These are phyloP conservation scores for Chondrosia reniformis DNA, from an alignment of 37 sponge, comb jelly and placozoan species.

Conservation along the genomic window DNA sequence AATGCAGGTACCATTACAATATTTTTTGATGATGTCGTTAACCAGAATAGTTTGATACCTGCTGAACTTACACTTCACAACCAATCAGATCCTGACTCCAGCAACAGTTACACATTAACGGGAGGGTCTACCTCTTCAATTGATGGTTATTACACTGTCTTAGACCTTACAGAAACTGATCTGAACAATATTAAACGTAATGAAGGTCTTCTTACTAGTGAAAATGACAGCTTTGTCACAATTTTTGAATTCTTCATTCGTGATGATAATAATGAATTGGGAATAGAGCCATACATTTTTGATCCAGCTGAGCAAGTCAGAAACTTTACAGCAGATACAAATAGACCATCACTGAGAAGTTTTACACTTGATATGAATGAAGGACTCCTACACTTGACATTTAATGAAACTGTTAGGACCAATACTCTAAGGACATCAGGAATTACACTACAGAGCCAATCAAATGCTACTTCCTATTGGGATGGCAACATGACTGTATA, in stretches of 20 bases:
- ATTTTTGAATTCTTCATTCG: constrained; percentile 32
- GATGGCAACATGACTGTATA: constrained; percentile 13
- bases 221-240: constrained; percentile 60
- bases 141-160: constrained; percentile 67
- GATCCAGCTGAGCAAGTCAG: constrained; percentile 48
- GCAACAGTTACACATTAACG: constrained; percentile 63
- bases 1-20: constrained; percentile 72
- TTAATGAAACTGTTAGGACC: constrained; percentile 84
- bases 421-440: constrained; percentile 59
- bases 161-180: constrained; percentile 44
- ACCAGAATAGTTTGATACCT: constrained; percentile 27
- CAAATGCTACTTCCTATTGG: constrained; percentile 22
- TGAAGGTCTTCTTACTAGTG: constrained; percentile 55
- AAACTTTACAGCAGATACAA: constrained; percentile 69
- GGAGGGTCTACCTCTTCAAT: constrained; percentile 23
- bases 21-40: constrained; percentile 73
- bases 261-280: constrained; percentile 54
- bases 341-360: constrained; percentile 44
- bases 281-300: constrained; percentile 13
- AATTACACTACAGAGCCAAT: constrained; percentile 73
- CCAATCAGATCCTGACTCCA: not conserved
- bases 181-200: constrained; percentile 81
- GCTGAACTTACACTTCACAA: constrained; percentile 57
- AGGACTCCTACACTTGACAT: constrained; percentile 64
- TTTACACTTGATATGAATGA: constrained; percentile 76